phyloP scores from a whole-genome alignment of 1,140 invertebrate genomes.

The Formica exsecta region DNA sequence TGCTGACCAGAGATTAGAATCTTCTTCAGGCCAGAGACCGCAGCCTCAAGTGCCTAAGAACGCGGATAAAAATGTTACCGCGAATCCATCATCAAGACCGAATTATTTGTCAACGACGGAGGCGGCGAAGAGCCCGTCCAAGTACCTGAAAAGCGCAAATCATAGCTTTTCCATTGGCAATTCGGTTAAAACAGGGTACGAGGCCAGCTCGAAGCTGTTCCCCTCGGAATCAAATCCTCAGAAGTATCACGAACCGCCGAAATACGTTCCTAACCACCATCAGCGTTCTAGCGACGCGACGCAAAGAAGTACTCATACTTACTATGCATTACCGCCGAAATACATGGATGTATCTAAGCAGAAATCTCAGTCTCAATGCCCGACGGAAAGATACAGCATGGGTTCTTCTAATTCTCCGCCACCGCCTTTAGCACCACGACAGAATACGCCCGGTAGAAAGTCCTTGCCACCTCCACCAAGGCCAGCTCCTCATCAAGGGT shows the following conservation, averaged over 20 bases:
- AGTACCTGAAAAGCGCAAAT: constrained; percentile 69
- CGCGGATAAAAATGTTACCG: constrained; percentile 51
- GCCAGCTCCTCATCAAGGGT: constrained; percentile 84
- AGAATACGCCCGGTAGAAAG: constrained; percentile 80
- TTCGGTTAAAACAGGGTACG: constrained; percentile 78
- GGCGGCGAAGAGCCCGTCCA: constrained; percentile 58
- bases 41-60: constrained; percentile 83
- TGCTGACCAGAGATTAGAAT: constrained; percentile 72
- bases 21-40: constrained; percentile 81
- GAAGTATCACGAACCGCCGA: constrained; percentile 81
- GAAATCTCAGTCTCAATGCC: constrained; percentile 77
- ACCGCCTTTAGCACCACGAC: constrained; percentile 83
- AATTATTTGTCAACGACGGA: constrained; percentile 73
- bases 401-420: constrained; percentile 78
- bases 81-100: constrained; percentile 67
- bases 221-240: constrained; percentile 74
- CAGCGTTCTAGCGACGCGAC: constrained; percentile 66
- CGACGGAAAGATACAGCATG: constrained; percentile 71
- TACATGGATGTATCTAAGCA: constrained; percentile 77
- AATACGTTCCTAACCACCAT: constrained; percentile 77
- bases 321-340: constrained; percentile 79
- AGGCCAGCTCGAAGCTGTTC: constrained; percentile 77
- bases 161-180: constrained; percentile 72
- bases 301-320: constrained; percentile 65
- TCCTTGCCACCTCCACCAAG: constrained; percentile 84